Conservation (phyloP, 2,888 invertebrate species). For the Melinaea menophilus region DNA sequence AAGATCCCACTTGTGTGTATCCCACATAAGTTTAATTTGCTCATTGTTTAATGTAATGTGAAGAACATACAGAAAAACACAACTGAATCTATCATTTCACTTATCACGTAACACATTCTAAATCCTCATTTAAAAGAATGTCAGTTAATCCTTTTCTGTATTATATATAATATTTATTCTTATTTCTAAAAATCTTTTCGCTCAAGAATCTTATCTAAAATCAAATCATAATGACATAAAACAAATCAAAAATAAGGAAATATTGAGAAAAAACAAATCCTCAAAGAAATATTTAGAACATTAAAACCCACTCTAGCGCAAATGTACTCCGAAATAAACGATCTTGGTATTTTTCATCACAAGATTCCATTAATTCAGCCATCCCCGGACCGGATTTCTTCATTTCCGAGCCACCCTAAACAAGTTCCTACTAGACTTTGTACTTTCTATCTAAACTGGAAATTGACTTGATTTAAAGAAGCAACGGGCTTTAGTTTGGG, state of each 20-base stretch:
- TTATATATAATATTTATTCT: too few relatives aligned
- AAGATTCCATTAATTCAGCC: slow-evolving; percentile 56
- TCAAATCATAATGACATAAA: neutral
- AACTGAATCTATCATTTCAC: too few relatives aligned
- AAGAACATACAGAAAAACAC: too few relatives aligned
- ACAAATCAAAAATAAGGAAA: slow-evolving; percentile 5
- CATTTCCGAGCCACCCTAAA: slow-evolving; percentile 57
- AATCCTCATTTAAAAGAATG: too few relatives aligned
- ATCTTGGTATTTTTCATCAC: slow-evolving; percentile 45
- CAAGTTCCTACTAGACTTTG: slow-evolving; percentile 20
- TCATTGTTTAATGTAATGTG: too few relatives aligned
- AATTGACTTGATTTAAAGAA: slow-evolving; percentile 5
- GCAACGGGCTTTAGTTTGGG: slow-evolving; percentile 5
- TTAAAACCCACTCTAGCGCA: slow-evolving; percentile 12
- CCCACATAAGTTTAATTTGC: too few relatives aligned
- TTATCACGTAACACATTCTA: too few relatives aligned
- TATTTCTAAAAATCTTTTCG: too few relatives aligned
- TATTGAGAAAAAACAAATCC: neutral
- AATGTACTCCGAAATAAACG: slow-evolving; percentile 31
- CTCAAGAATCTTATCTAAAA: too few relatives aligned
- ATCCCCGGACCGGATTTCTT: slow-evolving; percentile 56
- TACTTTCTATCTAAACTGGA: slow-evolving; percentile 20
- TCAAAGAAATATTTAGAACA: slow-evolving; percentile 7
- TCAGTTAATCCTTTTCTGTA: too few relatives aligned
- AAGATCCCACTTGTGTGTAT: too few relatives aligned